Base-by-base conservation (phyloP, 2,113 vertebrate genomes). In the Mugil cephalus region DNA sequence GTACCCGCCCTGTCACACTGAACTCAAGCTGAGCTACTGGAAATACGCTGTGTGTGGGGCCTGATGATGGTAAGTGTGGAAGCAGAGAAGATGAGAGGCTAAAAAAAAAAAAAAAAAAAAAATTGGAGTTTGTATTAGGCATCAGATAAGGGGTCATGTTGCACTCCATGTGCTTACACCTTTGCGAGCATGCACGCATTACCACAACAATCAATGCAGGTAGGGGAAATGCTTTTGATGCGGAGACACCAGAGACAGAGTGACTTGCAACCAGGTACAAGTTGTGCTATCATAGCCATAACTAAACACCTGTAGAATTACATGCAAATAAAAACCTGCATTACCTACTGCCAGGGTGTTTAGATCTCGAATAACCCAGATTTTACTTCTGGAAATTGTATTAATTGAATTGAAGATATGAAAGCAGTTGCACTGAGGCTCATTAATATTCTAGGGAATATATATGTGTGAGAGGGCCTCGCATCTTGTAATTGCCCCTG, bases 1-100 rank as follows among this genome's bases (percentile, higher is more conserved):
- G 87, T 89, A 82, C 87, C 74, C 64, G 13, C 66, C 77, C 61
- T 69, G 53, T 80, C 70, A 42, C 60, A 15, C 68, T 47, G 63
- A 59, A 65, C 72, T 74, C 69, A 75, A 52, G 40, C 69, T 62
- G 59, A 76, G 70, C 54, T 52, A 55, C 63, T 52, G 58, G 61
- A 80, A 69, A 74, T 50, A 70, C 48, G 40, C 35, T 43, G 39
- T 21, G 45, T 24, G n/a, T 61, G 47, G 51, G 48, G 36, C 30
- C 43, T 51, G 19, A 48, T 64, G 63, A 70, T 50, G 48, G 46
- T 59, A 14, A 53, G 14, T 48, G 53, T 48, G 17, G 10, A 74
- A 35, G 12, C 9, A 50, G 24, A 5, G 6, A 38, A 46, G 63
- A 61, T 55, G 61, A 54, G 39, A 70, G 21, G n/a, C 24, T 73